Evolutionary conservation across 2,113 vertebrate species (phyloP).

Genomic region (Haemorhous mexicanus): DNA sequence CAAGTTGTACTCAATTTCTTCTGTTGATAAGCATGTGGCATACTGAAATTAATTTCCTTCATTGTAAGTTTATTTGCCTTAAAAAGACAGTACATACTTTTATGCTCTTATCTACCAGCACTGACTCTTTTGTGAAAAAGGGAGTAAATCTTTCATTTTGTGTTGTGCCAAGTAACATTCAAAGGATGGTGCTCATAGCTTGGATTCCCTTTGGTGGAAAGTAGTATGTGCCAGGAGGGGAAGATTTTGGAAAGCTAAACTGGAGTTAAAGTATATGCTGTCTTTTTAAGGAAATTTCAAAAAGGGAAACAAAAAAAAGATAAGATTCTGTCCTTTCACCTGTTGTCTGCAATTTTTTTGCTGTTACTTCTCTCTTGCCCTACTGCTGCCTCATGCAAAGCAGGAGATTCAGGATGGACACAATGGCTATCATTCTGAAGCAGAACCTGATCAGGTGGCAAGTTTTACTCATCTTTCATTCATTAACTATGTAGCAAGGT

Average conservation of each 20-base stretch:
- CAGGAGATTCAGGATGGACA: constrained; percentile 88
- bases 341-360: constrained; percentile 79
- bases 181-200: not conserved
- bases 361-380: constrained; percentile 72
- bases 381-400: constrained; percentile 75
- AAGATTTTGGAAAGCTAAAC: not conserved
- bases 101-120: constrained; percentile 18
- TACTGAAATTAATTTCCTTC: constrained; percentile 57
- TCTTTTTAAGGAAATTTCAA: constrained; percentile 57
- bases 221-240: not conserved
- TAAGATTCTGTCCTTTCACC: constrained; percentile 74
- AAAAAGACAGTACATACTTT: constrained; percentile 60
- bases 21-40: constrained; percentile 55
- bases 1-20: constrained; percentile 49
- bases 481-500: constrained; percentile 57
- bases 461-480: constrained; percentile 78
- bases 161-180: not conserved
- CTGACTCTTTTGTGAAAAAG: not conserved
- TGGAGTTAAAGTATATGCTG: constrained; percentile 57
- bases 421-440: constrained; percentile 85
- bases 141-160: not conserved
- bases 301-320: not conserved
- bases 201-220: not conserved
- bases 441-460: constrained; percentile 89
- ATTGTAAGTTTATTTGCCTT: constrained; percentile 47